These are phyloP conservation scores for Archegozetes longisetosus DNA, from an alignment of 1,140 invertebrate species.

Conservation along the genomic window DNA sequence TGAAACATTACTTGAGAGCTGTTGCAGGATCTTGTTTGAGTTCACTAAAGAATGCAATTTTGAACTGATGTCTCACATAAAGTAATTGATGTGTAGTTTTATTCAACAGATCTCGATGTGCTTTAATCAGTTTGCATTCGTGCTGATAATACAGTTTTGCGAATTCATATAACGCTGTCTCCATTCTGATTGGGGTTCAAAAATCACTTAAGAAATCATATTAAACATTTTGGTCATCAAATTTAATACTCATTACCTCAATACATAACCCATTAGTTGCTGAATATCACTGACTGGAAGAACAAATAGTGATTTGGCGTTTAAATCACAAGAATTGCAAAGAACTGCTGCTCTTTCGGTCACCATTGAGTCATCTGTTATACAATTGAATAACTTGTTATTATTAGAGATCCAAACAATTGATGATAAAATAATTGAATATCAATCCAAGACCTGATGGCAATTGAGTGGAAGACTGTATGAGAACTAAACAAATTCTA, in stretches of 20 bases:
- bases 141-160: conserved; percentile 80
- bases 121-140: conserved; percentile 68
- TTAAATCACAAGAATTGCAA: conserved; percentile 75
- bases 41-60: conserved; percentile 91
- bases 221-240: conserved; percentile 1
- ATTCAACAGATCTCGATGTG: conserved; percentile 74
- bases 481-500: conserved; percentile 70
- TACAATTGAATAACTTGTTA: conserved; percentile 10
- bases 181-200: conserved; percentile 41
- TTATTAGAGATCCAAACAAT: conserved; percentile 32
- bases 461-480: conserved; percentile 54
- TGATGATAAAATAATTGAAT: not conserved
- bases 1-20: conserved; percentile 56
- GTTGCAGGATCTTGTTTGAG: conserved; percentile 70
- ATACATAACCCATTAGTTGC: not conserved
- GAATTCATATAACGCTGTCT: conserved; percentile 82
- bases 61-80: conserved; percentile 90
- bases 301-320: conserved; percentile 78
- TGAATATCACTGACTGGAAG: conserved; percentile 56
- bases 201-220: conserved; percentile 21
- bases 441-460: conserved; percentile 26
- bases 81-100: conserved; percentile 79
- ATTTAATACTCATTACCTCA: not conserved
- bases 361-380: conserved; percentile 63
- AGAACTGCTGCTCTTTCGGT: conserved; percentile 72